These are phyloP conservation scores for Drosophila prostipennis DNA, from an alignment of 2,888 invertebrate species.

Conservation along the genomic window DNA sequence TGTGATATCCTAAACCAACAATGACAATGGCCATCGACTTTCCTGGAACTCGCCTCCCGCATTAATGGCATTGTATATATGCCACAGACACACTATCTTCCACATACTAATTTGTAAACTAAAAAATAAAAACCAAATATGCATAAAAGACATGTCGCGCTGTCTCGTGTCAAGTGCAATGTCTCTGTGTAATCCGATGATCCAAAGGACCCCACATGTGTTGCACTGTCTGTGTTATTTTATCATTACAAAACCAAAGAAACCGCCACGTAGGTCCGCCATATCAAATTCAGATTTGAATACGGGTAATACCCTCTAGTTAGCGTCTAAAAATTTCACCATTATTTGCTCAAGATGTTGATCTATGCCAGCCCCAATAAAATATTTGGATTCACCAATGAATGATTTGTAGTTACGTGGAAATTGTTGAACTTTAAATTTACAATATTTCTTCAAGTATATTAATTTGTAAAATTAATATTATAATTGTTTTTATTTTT, in stretches of 20 bases:
- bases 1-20: conserved; percentile 67
- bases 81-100: conserved; percentile 26
- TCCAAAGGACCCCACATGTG: conserved; percentile 72
- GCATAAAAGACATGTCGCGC: conserved; percentile 53
- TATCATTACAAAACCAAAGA: conserved; percentile 63
- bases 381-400: no score
- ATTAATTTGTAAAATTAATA: no score
- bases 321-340: not conserved
- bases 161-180: conserved; percentile 71
- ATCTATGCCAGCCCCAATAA: not conserved
- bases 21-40: conserved; percentile 29
- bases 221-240: conserved; percentile 63
- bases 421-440: no score
- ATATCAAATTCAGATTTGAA: conserved; percentile 40
- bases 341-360: no score
- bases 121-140: conserved; percentile 40
- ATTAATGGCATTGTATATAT: conserved; percentile 29
- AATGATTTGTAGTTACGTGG: no score
- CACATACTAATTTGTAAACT: conserved; percentile 75
- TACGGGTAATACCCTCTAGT: not conserved
- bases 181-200: conserved; percentile 63
- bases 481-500: no score
- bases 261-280: conserved; percentile 53
- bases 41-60: conserved; percentile 64
- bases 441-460: no score